These are phyloP conservation scores for Sitobion miscanthi DNA, from an alignment of 1,140 invertebrate species.

Conservation along the genomic window DNA sequence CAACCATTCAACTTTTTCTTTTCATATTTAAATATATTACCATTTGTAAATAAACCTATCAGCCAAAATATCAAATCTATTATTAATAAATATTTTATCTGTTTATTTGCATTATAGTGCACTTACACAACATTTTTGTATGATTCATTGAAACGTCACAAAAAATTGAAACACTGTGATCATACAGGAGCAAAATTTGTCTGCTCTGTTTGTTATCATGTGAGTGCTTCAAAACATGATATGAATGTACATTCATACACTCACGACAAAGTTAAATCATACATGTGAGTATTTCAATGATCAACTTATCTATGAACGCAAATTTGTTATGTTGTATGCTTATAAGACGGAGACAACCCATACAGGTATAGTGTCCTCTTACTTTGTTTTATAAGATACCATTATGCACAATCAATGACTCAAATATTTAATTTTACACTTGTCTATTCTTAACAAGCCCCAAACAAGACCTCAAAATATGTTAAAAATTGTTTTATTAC, in stretches of 20 bases:
- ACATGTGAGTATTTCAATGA: constrained; percentile 35
- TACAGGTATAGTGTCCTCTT: not conserved
- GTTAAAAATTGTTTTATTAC: not conserved
- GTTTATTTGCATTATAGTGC: constrained; percentile 11
- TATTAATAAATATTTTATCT: not conserved
- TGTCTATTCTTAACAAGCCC: not conserved
- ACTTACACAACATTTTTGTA: constrained; percentile 34
- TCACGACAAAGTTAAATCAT: constrained; percentile 26
- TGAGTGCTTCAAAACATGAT: constrained; percentile 44
- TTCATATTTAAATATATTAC: not conserved
- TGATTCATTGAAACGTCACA: constrained; percentile 49
- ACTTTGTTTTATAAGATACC: not conserved
- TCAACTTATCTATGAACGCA: not conserved
- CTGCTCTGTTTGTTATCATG: constrained; percentile 33
- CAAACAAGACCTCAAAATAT: not conserved
- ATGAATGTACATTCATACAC: constrained; percentile 28
- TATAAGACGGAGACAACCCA: not conserved
- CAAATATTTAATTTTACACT: not conserved
- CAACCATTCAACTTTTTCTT: not conserved
- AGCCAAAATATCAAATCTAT: not conserved
- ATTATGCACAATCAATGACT: not conserved
- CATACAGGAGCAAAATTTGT: not conserved
- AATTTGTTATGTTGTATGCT: not conserved
- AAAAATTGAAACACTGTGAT: constrained; percentile 34
- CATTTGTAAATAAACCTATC: not conserved